Evolutionary conservation across 2,113 vertebrate genomes (phyloP).

Genomic region (Sphyrna mokarran): DNA sequence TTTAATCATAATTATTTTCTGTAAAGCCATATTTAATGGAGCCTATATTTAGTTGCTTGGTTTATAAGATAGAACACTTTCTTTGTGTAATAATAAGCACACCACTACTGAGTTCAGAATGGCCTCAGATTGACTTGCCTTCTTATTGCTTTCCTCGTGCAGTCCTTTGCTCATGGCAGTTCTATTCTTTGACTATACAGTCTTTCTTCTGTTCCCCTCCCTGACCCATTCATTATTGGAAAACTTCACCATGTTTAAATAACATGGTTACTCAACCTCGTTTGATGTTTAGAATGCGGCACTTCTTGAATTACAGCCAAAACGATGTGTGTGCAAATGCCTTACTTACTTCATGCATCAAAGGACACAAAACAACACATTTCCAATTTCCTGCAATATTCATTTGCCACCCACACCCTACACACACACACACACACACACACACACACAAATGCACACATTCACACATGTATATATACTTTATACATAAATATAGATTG

Average conservation of each 20-base stretch:
- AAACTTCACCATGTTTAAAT: slow-evolving; percentile 53
- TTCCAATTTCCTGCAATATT: slow-evolving; percentile 27
- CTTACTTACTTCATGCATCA: slow-evolving; percentile 37
- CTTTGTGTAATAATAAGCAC: neutral
- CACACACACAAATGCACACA: neutral
- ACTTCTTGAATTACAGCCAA: slow-evolving; percentile 47
- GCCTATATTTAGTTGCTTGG: neutral
- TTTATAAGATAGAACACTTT: neutral
- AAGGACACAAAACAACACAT: slow-evolving; percentile 23
- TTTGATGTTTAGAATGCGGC: slow-evolving; percentile 50
- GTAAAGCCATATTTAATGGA: neutral
- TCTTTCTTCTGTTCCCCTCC: neutral
- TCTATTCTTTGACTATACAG: slow-evolving; percentile 11
- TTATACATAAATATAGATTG: neutral
- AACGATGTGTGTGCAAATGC: slow-evolving; percentile 11
- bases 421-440: neutral
- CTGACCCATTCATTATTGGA: slow-evolving; percentile 48
- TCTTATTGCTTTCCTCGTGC: slow-evolving; percentile 20
- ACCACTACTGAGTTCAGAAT: neutral
- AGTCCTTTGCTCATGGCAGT: neutral
- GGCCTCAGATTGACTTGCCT: neutral
- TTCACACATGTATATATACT: neutral
- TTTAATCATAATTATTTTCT: neutral
- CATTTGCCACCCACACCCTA: neutral
- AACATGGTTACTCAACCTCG: slow-evolving; percentile 46